Evolutionary conservation across 2,113 vertebrate species (phyloP).

Genomic region (Ochotona curzoniae): DNA sequence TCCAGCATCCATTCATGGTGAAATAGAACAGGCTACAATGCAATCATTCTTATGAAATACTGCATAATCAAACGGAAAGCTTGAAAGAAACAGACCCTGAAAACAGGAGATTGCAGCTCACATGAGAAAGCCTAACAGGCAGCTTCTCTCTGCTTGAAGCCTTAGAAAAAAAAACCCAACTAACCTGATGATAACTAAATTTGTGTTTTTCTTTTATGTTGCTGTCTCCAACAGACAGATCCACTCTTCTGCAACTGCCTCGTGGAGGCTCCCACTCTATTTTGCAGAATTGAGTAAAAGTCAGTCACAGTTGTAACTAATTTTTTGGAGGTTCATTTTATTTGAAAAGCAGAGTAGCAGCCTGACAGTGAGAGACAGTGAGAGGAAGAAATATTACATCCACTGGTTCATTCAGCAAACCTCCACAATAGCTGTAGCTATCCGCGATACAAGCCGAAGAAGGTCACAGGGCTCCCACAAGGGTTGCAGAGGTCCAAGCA

Average conservation of each 20-base stretch:
- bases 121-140: not conserved
- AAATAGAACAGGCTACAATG: not conserved
- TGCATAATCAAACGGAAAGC: not conserved
- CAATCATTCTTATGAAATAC: not conserved
- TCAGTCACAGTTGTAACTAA: not conserved
- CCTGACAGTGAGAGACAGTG: no score
- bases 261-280: not conserved
- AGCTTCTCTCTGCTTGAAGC: not conserved
- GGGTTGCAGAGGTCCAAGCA: no score
- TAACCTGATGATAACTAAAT: not conserved
- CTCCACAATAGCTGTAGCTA: no score
- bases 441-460: no score
- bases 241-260: not conserved
- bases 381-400: no score
- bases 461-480: no score
- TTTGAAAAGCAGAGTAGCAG: no score
- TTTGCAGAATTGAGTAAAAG: not conserved
- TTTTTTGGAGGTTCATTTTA: no score
- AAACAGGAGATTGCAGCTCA: not conserved
- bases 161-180: not conserved
- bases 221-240: not conserved
- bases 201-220: not conserved
- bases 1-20: not conserved
- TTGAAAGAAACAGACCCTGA: not conserved
- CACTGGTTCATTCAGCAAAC: no score